These are phyloP conservation scores for Formica exsecta DNA, from an alignment of 1,140 invertebrate genomes.

Conservation along the genomic window DNA sequence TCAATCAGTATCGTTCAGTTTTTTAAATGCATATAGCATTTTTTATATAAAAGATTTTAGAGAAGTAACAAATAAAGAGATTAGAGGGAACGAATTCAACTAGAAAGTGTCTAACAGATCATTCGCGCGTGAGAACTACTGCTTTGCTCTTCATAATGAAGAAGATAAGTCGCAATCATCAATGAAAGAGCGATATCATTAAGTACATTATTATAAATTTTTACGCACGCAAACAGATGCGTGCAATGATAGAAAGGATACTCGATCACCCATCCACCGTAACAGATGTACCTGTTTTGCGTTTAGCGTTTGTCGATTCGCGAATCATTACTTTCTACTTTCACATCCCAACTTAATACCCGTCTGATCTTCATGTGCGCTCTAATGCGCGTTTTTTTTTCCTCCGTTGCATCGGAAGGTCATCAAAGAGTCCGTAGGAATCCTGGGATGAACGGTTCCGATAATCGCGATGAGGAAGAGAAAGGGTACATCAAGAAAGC, in stretches of 20 bases:
- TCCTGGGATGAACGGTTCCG: background rate
- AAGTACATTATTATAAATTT: background rate
- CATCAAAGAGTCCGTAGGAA: conserved; percentile 11
- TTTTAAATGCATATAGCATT: background rate
- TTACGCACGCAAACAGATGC: background rate
- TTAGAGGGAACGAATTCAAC: background rate
- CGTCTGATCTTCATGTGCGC: conserved; percentile 20
- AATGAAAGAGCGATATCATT: background rate
- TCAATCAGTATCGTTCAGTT: background rate
- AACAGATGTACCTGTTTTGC: conserved; percentile 59
- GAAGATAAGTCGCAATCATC: background rate
- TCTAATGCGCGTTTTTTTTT: background rate
- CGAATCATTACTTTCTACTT: conserved; percentile 68
- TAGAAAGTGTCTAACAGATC: no score
- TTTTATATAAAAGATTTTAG: background rate
- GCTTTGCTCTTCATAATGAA: background rate
- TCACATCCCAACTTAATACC: conserved; percentile 54
- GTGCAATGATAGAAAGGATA: background rate
- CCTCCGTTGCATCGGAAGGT: conserved; percentile 23
- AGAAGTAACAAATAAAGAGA: background rate
- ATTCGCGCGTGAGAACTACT: background rate
- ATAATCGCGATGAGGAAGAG: conserved; percentile 16
- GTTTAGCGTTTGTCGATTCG: conserved; percentile 28
- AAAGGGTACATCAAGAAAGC: conserved; percentile 53
- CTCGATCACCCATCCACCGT: background rate